Percentiles rank a stretch among this genome's conserved stretches.
Conservation (phyloP, 2,797 vertebrate genomes). For the Girardinus metallicus region DNA sequence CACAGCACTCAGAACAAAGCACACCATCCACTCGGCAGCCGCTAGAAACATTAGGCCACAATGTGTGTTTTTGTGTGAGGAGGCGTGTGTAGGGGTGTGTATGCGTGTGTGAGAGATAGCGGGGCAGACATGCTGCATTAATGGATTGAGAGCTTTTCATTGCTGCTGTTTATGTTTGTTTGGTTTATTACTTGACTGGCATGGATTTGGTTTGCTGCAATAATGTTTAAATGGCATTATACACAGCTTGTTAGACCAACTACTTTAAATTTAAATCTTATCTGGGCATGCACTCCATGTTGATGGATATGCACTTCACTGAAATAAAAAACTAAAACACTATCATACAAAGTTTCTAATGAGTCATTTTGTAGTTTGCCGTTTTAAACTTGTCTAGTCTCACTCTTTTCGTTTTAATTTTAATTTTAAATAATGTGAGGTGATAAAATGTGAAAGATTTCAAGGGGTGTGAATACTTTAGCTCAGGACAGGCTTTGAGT, state of each 20-base stretch:
- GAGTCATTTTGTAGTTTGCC: not conserved
- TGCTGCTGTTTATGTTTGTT: slow-evolving; percentile 53
- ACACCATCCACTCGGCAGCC: slow-evolving; percentile 58
- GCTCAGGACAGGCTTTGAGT: slow-evolving; percentile 34
- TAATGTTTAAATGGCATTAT: slow-evolving; percentile 24
- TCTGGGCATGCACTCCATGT: slow-evolving; percentile 9
- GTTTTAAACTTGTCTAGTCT: not conserved
- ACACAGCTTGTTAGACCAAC: slow-evolving; percentile 26
- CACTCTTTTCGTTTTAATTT: not conserved
- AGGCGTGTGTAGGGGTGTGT: not conserved
- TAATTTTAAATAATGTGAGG: not conserved
- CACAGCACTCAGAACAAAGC: slow-evolving; percentile 74
- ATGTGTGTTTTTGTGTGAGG: slow-evolving; percentile 29
- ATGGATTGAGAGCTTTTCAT: slow-evolving; percentile 51
- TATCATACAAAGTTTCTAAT: not conserved
- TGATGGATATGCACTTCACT: not conserved
- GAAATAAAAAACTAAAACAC: not conserved
- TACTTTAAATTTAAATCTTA: slow-evolving; percentile 24
- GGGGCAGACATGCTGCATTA: slow-evolving; percentile 32
- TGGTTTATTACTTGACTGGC: slow-evolving; percentile 49
- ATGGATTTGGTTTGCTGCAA: slow-evolving; percentile 41
- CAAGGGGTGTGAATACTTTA: slow-evolving; percentile 9
- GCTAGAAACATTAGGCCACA: slow-evolving; percentile 54
- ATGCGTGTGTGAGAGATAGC: not conserved
- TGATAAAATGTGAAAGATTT: slow-evolving; percentile 1